These are phyloP conservation scores for Steinernema feltiae DNA, from an alignment of 1,140 invertebrate species.

Conservation along the genomic window DNA sequence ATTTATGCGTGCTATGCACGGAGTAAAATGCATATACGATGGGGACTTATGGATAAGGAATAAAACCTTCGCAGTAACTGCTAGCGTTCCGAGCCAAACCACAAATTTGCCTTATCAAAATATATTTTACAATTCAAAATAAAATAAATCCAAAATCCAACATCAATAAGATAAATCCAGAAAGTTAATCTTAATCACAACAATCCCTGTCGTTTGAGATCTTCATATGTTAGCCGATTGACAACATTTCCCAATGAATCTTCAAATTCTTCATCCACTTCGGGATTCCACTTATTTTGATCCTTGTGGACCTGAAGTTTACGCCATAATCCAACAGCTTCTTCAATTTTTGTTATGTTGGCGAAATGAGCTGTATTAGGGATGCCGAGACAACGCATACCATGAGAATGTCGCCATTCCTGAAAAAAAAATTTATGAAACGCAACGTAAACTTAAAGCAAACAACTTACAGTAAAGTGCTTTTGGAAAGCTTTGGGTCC, in stretches of 20 bases:
- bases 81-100: no score
- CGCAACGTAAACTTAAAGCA: constrained; percentile 19
- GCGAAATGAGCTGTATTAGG: constrained; percentile 99
- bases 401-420: constrained; percentile 98
- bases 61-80: no score
- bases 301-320: constrained; percentile 91
- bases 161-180: constrained; percentile 29
- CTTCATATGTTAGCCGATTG: constrained; percentile 94
- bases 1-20: no score
- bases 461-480: constrained; percentile 75
- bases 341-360: constrained; percentile 97
- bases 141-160: not conserved
- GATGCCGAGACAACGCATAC: constrained; percentile 96
- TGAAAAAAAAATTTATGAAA: constrained; percentile 45
- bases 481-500: constrained; percentile 99
- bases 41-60: no score
- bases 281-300: constrained; percentile 77
- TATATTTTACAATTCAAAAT: not conserved
- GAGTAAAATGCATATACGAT: no score
- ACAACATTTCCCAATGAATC: constrained; percentile 97
- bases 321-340: constrained; percentile 82
- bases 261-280: constrained; percentile 90
- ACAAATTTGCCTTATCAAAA: no score
- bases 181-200: no score
- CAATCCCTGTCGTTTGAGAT: constrained; percentile 93